These are phyloP conservation scores for Theretra japonica DNA, from an alignment of 2,888 invertebrate species.

Conservation along the genomic window DNA sequence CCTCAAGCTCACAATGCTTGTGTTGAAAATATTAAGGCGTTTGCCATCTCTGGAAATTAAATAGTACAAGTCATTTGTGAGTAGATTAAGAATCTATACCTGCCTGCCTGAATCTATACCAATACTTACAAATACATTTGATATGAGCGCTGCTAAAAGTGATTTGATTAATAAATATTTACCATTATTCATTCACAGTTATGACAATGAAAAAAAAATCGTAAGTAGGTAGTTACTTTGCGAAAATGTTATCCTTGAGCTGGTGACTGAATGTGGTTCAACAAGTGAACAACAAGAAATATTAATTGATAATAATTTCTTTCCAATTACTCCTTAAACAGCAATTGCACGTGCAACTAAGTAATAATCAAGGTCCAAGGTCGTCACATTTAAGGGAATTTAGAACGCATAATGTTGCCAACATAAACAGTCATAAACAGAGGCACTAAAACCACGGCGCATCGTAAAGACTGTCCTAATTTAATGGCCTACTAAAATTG, in stretches of 20 bases:
- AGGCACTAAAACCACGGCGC: constrained; percentile 42
- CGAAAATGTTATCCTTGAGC: too few species aligned
- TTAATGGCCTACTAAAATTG: constrained; percentile 43
- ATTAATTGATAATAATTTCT: too few species aligned
- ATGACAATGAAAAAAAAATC: too few species aligned
- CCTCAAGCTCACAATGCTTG: background rate
- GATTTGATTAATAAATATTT: too few species aligned
- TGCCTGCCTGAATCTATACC: background rate
- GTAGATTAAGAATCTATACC: too few species aligned
- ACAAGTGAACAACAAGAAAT: too few species aligned
- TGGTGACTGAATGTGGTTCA: too few species aligned
- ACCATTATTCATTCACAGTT: too few species aligned
- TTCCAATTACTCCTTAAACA: background rate
- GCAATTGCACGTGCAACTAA: background rate
- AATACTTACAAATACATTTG: background rate
- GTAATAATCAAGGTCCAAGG: constrained; percentile 11
- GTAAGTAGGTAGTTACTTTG: too few species aligned
- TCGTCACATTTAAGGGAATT: constrained; percentile 1
- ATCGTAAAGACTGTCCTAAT: constrained; percentile 44
- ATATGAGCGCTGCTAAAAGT: background rate
- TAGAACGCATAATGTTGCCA: constrained; percentile 21
- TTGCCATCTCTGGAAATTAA: too few species aligned
- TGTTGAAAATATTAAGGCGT: too few species aligned
- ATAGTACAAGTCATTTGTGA: too few species aligned
- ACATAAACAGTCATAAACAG: constrained; percentile 40